Percentiles rank a stretch among this genome's conserved stretches.
These are phyloP conservation scores for Notolepis coatsorum DNA, from an alignment of 2,797 vertebrate species.

Conservation along the genomic window DNA sequence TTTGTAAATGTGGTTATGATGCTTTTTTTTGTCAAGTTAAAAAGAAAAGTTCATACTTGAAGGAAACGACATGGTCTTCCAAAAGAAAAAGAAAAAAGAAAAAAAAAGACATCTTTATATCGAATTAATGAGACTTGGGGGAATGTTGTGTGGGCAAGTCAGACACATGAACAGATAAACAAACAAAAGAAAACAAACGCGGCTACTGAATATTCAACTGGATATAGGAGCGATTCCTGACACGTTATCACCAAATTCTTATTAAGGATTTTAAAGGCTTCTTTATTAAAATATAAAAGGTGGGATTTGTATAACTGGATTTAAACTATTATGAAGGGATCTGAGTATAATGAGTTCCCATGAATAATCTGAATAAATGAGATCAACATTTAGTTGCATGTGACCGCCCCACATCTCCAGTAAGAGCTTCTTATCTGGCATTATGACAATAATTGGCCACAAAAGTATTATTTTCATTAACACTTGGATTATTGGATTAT, in stretches of 20 bases:
- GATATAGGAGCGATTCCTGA: constrained; percentile 6
- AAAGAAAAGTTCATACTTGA: neutral
- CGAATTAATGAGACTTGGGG: constrained; percentile 29
- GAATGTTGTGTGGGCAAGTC: constrained; percentile 11
- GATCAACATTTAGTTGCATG: constrained; percentile 23
- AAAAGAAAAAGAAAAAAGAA: neutral
- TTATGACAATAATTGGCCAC: neutral
- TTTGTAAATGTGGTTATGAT: constrained; percentile 27
- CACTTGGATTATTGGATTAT: neutral
- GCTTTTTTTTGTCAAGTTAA: constrained; percentile 14
- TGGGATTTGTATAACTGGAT: constrained; percentile 26
- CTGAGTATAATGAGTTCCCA: constrained; percentile 21
- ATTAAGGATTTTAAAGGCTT: constrained; percentile 7
- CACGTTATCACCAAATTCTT: neutral
- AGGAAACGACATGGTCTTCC: neutral
- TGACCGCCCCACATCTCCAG: neutral
- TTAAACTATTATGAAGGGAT: constrained; percentile 2
- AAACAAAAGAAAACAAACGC: constrained; percentile 12
- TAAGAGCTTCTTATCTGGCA: constrained; percentile 7
- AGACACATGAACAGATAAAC: constrained; percentile 27
- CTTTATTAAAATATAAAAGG: constrained; percentile 11
- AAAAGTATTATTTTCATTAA: neutral
- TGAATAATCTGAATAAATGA: constrained; percentile 29
- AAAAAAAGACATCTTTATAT: neutral
- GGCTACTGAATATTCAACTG: constrained; percentile 2